phyloP scores from a whole-genome alignment of 2,797 vertebrate species.

The Miichthys miiuy region DNA sequence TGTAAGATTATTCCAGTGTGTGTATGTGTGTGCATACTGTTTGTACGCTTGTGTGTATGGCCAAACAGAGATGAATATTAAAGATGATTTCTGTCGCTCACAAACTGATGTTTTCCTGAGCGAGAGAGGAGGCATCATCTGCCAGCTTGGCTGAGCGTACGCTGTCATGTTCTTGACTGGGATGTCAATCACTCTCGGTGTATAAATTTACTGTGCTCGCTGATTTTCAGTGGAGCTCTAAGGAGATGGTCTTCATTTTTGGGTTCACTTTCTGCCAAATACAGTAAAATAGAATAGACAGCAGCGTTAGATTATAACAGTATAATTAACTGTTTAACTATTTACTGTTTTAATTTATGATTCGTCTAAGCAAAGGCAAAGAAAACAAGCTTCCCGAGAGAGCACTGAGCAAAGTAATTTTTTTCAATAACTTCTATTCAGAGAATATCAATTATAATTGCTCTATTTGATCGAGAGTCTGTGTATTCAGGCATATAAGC shows the following conservation, averaged over 20 bases:
- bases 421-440: slow-evolving; percentile 58
- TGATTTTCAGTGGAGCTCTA: slow-evolving; percentile 51
- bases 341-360: slow-evolving; percentile 40
- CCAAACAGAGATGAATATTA: slow-evolving; percentile 64
- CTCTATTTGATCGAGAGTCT: slow-evolving; percentile 65
- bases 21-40: slow-evolving; percentile 22
- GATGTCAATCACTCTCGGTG: slow-evolving; percentile 69
- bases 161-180: slow-evolving; percentile 72
- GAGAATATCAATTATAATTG: slow-evolving; percentile 68
- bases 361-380: slow-evolving; percentile 24
- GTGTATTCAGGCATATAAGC: slow-evolving; percentile 60
- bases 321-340: slow-evolving; percentile 16
- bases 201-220: slow-evolving; percentile 38
- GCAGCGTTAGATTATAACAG: slow-evolving; percentile 2
- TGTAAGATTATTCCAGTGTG: slow-evolving; percentile 24
- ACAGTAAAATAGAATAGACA: slow-evolving; percentile 21
- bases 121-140: slow-evolving; percentile 57
- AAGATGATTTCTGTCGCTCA: slow-evolving; percentile 70
- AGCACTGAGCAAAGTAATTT: slow-evolving; percentile 35
- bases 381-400: slow-evolving; percentile 17
- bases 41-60: slow-evolving; percentile 13
- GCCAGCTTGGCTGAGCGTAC: slow-evolving; percentile 59
- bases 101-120: slow-evolving; percentile 72
- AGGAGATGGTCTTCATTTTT: slow-evolving; percentile 45
- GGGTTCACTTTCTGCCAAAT: slow-evolving; percentile 34